phyloP scores from a whole-genome alignment of 2,888 invertebrate species.

The Cotesia congregata region DNA sequence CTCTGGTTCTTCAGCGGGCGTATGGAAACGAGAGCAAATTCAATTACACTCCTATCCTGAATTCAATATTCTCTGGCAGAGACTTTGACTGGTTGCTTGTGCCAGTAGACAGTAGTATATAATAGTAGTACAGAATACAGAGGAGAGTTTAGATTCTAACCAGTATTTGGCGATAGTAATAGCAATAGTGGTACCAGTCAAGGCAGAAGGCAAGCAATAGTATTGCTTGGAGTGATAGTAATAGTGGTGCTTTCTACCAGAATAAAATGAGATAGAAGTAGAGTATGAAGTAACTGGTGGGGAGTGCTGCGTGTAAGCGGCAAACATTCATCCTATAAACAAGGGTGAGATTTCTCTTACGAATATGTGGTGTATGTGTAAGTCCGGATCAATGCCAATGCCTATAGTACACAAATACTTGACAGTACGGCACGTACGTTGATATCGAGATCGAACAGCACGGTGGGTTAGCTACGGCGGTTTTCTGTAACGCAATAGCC shows the following conservation, averaged over 20 bases:
- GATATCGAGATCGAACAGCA: background rate
- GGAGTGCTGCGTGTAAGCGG: conserved; percentile 40
- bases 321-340: conserved; percentile 62
- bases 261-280: background rate
- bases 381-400: conserved; percentile 24
- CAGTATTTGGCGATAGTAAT: conserved; percentile 6
- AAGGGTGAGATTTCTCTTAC: conserved; percentile 60
- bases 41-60: conserved; percentile 57
- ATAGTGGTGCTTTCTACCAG: background rate
- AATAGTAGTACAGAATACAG: too few species aligned
- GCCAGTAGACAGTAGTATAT: background rate
- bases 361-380: conserved; percentile 28
- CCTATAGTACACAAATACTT: background rate
- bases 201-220: conserved; percentile 15
- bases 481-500: background rate
- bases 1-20: conserved; percentile 53
- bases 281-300: conserved; percentile 3
- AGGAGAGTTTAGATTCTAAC: background rate
- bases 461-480: background rate
- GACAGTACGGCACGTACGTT: background rate
- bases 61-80: conserved; percentile 55
- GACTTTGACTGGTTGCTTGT: conserved; percentile 38
- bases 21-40: conserved; percentile 61
- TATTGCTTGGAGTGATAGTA: conserved; percentile 2
- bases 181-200: conserved; percentile 7